Evolutionary conservation across 2,797 vertebrate genomes (phyloP).

Genomic region (Gephyroberyx darwinii): DNA sequence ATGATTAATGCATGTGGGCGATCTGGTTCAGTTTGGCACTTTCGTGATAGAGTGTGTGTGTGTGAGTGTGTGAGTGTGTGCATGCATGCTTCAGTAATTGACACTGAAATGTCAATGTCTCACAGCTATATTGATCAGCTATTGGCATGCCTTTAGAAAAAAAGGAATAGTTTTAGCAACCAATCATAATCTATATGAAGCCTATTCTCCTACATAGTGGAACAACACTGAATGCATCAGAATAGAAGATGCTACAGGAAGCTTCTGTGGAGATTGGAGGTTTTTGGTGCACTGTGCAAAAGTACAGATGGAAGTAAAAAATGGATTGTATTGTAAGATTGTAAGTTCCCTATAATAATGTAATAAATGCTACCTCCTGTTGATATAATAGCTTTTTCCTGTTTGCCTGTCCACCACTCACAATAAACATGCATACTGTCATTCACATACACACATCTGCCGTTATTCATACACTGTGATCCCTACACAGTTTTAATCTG

Average conservation of each 20-base stretch:
- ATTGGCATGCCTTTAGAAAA: not conserved
- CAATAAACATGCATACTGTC: too few species aligned
- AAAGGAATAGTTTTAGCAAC: not conserved
- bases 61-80: slow-evolving; percentile 20
- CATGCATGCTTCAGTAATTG: not conserved
- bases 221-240: not conserved
- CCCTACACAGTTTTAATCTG: too few species aligned
- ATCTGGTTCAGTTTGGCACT: not conserved
- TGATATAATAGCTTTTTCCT: too few species aligned
- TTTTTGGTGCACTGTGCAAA: not conserved
- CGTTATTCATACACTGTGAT: too few species aligned
- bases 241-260: not conserved
- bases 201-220: not conserved
- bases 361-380: too few species aligned
- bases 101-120: not conserved
- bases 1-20: slow-evolving; percentile 18
- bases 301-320: too few species aligned
- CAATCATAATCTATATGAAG: not conserved
- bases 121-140: not conserved
- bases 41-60: not conserved
- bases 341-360: not conserved
- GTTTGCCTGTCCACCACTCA: too few species aligned
- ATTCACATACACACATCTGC: too few species aligned
- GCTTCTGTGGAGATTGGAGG: too few species aligned
- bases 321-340: not conserved